A percentile compares a stretch with the other conserved stretches of the same genome.
Conservation (phyloP, 2,888 invertebrate species). For the Junonia oenone region DNA sequence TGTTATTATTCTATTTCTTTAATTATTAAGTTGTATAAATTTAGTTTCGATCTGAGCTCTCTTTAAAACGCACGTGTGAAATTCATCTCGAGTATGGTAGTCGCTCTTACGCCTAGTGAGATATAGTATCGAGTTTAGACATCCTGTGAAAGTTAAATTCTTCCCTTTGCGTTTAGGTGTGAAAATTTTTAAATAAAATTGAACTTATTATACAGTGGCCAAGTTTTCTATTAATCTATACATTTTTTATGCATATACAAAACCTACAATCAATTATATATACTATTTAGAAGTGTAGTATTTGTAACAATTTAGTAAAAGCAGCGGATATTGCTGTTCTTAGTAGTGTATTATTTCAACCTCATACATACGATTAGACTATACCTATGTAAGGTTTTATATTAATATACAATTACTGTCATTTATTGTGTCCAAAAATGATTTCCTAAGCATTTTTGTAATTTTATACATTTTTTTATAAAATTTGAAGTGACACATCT, state of each 20-base stretch:
- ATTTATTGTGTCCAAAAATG: slow-evolving; percentile 60
- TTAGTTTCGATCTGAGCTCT: slow-evolving; percentile 53
- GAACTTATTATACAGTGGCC: slow-evolving; percentile 51
- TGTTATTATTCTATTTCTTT: slow-evolving; percentile 46
- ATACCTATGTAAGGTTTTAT: slow-evolving; percentile 60
- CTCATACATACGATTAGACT: slow-evolving; percentile 57
- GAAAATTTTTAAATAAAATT: slow-evolving; percentile 22
- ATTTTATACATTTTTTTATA: slow-evolving; percentile 76
- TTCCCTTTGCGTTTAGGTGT: slow-evolving; percentile 2
- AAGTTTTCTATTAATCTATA: slow-evolving; percentile 69
- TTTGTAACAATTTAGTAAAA: slow-evolving; percentile 61
- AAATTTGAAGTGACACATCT: slow-evolving; percentile 68
- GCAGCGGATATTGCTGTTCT: slow-evolving; percentile 47
- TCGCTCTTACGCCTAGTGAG: slow-evolving; percentile 37
- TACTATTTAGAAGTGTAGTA: slow-evolving; percentile 68
- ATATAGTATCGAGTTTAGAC: slow-evolving; percentile 27
- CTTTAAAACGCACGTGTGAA: slow-evolving; percentile 56
- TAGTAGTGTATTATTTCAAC: slow-evolving; percentile 50
- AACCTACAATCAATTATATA: slow-evolving; percentile 54
- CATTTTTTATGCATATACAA: slow-evolving; percentile 74
- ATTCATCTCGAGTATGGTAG: slow-evolving; percentile 37
- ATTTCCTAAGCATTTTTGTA: slow-evolving; percentile 73
- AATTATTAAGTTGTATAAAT: slow-evolving; percentile 70
- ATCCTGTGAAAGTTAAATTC: slow-evolving; percentile 15
- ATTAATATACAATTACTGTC: slow-evolving; percentile 66